phyloP scores from a whole-genome alignment of 2,113 vertebrate species.

The Syrrhaptes paradoxus region DNA sequence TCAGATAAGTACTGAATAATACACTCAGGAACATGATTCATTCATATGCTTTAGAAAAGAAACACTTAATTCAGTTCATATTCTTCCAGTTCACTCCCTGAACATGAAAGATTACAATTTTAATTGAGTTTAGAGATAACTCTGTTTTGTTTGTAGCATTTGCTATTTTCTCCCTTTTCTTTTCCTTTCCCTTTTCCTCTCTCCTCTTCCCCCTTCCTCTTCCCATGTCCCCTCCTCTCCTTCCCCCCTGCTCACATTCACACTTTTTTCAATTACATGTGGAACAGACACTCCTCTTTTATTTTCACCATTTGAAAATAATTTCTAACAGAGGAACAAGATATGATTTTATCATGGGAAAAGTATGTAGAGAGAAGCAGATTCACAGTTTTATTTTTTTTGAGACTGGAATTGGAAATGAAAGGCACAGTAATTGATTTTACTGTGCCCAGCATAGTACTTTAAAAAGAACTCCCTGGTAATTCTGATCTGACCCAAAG shows the following conservation, averaged over 20 bases:
- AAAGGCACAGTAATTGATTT: background rate
- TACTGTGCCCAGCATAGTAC: background rate
- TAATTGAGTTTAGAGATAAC: conserved; percentile 3
- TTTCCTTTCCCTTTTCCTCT: background rate
- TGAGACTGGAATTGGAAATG: background rate
- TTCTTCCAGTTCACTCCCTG: background rate
- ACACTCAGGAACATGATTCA: conserved; percentile 46
- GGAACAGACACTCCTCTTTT: background rate
- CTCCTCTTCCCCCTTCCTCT: background rate
- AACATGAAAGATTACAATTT: conserved; percentile 29
- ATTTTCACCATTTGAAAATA: background rate
- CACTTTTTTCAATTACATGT: background rate
- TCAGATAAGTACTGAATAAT: conserved; percentile 47
- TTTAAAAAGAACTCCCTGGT: background rate
- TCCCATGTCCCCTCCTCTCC: accelerated
- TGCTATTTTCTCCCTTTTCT: background rate
- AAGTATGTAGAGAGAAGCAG: background rate
- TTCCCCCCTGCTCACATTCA: background rate
- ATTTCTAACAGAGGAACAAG: background rate
- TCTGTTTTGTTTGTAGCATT: background rate
- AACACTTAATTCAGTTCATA: conserved; percentile 23
- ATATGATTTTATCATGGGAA: background rate
- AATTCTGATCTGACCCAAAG: background rate
- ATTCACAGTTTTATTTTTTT: background rate
- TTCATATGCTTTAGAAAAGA: conserved; percentile 38